Evolutionary conservation across 2,113 vertebrate genomes (phyloP).

Genomic region (Chionis minor): DNA sequence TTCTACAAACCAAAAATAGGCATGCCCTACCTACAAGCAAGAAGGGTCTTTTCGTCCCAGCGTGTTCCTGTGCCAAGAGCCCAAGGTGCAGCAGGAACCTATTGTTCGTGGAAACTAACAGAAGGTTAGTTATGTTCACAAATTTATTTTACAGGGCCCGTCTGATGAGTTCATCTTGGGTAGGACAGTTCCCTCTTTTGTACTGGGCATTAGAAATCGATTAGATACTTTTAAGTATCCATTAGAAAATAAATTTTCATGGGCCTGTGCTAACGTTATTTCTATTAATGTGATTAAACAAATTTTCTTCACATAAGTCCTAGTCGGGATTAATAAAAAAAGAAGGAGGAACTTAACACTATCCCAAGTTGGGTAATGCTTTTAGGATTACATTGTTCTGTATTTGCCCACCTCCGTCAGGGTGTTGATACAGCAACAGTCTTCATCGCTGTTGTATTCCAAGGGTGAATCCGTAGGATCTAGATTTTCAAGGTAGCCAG

Average conservation of each 20-base stretch:
- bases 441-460: background rate
- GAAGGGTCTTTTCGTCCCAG: background rate
- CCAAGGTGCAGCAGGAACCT: background rate
- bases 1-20: background rate
- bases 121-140: background rate
- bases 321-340: background rate
- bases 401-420: background rate
- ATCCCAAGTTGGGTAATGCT: rapidly evolving
- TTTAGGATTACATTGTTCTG: background rate
- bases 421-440: background rate
- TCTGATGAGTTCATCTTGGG: background rate
- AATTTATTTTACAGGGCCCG: background rate
- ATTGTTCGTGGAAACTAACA: background rate
- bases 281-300: background rate
- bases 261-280: background rate
- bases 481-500: background rate
- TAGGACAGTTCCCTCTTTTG: background rate
- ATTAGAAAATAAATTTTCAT: background rate
- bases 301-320: background rate
- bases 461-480: background rate
- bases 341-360: rapidly evolving
- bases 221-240: background rate
- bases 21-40: background rate
- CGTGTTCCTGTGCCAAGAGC: background rate
- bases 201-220: background rate